These are phyloP conservation scores for Zapornia atra DNA, from an alignment of 2,113 vertebrate genomes.

Conservation along the genomic window DNA sequence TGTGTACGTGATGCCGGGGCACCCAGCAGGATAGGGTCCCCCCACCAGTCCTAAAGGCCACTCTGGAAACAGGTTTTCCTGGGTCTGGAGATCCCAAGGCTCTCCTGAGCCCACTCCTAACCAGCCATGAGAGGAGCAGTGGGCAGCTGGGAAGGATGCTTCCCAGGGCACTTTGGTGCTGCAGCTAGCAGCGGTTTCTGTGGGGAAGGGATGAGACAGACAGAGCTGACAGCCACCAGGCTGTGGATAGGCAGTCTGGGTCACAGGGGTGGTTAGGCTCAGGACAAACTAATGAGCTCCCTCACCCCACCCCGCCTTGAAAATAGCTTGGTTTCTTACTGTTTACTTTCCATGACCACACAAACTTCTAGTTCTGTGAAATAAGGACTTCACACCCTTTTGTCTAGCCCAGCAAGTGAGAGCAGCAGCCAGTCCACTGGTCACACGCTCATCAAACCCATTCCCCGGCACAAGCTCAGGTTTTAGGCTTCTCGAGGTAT, in stretches of 20 bases:
- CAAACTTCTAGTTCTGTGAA: background rate
- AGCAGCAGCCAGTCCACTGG: background rate
- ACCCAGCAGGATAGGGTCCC: rapidly evolving
- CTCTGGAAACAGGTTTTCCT: background rate
- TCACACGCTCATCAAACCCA: rapidly evolving
- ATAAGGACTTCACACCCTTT: background rate
- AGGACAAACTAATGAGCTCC: background rate
- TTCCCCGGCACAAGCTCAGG: background rate
- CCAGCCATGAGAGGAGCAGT: background rate
- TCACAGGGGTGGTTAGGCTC: background rate
- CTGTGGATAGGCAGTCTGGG: background rate
- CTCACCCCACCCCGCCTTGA: background rate
- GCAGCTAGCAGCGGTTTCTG: background rate
- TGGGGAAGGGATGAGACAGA: background rate
- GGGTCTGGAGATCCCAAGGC: background rate
- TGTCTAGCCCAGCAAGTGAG: background rate
- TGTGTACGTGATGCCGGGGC: background rate
- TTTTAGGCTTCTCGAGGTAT: background rate
- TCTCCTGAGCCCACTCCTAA: background rate
- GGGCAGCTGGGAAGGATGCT: background rate
- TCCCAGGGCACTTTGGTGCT: background rate
- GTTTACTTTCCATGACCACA: background rate
- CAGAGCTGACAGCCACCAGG: background rate
- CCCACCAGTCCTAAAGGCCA: background rate
- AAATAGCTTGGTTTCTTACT: background rate